Conservation (phyloP, 1,140 invertebrate species). For the Pogonus chalceus region DNA sequence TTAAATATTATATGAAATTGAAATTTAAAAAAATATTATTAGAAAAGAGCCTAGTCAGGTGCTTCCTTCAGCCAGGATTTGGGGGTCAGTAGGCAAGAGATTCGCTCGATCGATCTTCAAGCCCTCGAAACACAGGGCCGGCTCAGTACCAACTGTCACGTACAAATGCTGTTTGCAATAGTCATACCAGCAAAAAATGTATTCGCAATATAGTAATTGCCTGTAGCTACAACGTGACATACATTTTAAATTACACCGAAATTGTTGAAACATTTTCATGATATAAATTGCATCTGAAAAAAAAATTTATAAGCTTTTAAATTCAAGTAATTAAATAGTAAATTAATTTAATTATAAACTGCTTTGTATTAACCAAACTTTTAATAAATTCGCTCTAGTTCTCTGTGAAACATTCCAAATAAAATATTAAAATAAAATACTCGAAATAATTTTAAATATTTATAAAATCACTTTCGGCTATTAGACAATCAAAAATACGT, state of each 20-base stretch:
- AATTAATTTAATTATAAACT: no score
- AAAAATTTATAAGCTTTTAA: not conserved
- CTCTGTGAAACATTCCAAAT: no score
- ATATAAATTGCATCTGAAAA: not conserved
- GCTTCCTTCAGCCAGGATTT: not conserved
- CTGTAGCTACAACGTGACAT: not conserved
- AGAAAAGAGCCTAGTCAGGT: not conserved
- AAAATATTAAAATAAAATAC: no score
- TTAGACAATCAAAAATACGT: no score
- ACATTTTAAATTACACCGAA: not conserved
- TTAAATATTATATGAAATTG: not conserved
- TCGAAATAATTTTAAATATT: no score
- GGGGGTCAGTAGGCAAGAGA: constrained; percentile 1
- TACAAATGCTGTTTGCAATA: not conserved
- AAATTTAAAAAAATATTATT: not conserved
- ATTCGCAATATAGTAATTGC: not conserved
- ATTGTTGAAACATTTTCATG: not conserved
- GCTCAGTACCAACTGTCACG: not conserved
- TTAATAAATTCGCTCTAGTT: no score
- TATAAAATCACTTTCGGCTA: no score
- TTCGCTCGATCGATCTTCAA: not conserved
- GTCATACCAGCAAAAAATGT: no score
- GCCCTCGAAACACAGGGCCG: not conserved
- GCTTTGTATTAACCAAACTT: no score
- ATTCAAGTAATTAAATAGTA: no score